phyloP scores from a whole-genome alignment of 2,797 vertebrate species.

The Gymnothorax javanicus region DNA sequence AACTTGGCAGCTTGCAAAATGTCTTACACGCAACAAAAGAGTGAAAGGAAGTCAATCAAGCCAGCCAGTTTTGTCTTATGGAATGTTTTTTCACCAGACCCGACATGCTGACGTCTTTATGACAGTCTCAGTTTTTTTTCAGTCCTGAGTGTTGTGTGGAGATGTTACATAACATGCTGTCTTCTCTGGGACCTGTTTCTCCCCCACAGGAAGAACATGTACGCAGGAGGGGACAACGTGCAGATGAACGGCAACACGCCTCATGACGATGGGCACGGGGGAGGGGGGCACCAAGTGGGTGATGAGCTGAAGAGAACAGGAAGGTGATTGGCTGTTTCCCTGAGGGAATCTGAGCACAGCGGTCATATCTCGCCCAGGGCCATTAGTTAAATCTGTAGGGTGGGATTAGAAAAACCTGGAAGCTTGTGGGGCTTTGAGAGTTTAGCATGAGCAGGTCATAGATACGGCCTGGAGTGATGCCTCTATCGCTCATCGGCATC shows the following conservation, averaged over 20 bases:
- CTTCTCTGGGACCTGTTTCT: conserved; percentile 22
- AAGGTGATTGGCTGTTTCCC: conserved; percentile 67
- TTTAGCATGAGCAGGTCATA: background rate
- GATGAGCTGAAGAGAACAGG: conserved; percentile 90
- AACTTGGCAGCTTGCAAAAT: background rate
- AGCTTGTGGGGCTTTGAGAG: background rate
- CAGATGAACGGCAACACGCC: conserved; percentile 95
- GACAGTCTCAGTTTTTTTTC: background rate
- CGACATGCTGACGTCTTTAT: background rate
- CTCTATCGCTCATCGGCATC: background rate
- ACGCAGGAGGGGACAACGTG: conserved; percentile 83
- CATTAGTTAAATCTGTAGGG: background rate
- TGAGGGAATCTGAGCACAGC: background rate
- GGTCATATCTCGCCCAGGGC: background rate
- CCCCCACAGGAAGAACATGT: conserved; percentile 89
- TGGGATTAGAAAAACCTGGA: background rate
- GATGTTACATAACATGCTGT: background rate
- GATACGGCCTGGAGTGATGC: background rate
- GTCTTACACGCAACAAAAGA: background rate
- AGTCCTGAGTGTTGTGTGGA: background rate
- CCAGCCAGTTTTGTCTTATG: background rate
- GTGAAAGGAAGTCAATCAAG: background rate
- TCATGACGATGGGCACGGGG: conserved; percentile 82
- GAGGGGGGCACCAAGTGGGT: conserved; percentile 82
- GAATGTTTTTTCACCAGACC: background rate